Percentiles rank a stretch among this genome's conserved stretches.
phyloP scores from a whole-genome alignment of 2,113 vertebrate species.

The Macquaria ambigua region DNA sequence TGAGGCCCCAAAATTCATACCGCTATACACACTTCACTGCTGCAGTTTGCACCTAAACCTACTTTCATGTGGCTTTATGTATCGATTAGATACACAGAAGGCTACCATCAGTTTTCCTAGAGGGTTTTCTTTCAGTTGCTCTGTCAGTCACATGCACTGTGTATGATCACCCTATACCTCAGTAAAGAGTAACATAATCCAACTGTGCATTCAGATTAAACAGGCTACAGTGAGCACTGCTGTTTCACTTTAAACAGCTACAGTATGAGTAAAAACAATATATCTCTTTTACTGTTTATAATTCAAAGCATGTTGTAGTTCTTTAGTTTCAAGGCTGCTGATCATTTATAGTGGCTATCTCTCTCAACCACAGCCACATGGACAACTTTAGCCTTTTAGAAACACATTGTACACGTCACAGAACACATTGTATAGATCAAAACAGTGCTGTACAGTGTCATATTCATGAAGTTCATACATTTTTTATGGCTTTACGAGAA shows the following conservation, averaged over 20 bases:
- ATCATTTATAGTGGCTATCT: conserved; percentile 47
- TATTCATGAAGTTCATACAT: conserved; percentile 36
- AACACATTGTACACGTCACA: conserved; percentile 15
- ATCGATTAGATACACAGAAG: neutral
- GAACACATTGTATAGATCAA: conserved; percentile 29
- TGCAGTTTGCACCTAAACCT: neutral
- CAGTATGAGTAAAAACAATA: conserved; percentile 18
- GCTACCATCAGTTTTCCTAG: neutral
- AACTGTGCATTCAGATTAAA: neutral
- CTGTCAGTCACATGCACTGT: neutral
- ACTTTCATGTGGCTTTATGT: neutral
- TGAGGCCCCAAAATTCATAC: neutral
- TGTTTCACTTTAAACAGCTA: conserved; percentile 39
- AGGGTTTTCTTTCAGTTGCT: neutral
- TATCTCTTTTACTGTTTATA: conserved; percentile 36
- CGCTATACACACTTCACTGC: neutral
- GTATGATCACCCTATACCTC: neutral
- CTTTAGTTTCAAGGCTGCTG: conserved; percentile 28
- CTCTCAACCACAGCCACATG: conserved; percentile 24
- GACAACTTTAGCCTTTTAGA: neutral
- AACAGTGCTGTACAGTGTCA: conserved; percentile 10
- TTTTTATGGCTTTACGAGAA: conserved; percentile 20
- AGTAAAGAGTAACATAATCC: conserved; percentile 22
- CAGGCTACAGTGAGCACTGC: neutral
- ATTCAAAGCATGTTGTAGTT: conserved; percentile 54